phyloP scores from a whole-genome alignment of 2,888 invertebrate species.

The Cosmia trapezina region DNA sequence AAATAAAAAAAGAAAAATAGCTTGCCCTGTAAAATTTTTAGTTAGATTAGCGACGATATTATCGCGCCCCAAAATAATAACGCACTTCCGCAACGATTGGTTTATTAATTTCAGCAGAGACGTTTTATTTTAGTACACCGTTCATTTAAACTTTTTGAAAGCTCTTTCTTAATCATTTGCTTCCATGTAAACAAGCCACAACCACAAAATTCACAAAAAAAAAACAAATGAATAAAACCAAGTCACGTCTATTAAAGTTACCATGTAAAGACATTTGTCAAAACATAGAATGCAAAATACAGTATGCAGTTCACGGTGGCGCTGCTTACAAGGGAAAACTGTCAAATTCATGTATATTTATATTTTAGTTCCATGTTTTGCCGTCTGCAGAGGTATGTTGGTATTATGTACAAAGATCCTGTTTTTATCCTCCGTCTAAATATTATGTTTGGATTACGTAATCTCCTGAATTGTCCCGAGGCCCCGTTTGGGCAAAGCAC shows the following conservation, averaged over 20 bases:
- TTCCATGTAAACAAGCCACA: slow-evolving; percentile 2
- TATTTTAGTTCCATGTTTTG: slow-evolving; percentile 7
- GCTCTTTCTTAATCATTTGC: not conserved
- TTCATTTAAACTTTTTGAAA: not conserved
- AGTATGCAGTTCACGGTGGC: slow-evolving; percentile 8
- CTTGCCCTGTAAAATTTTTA: no score
- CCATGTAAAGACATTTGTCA: slow-evolving; percentile 35
- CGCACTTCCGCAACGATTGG: not conserved
- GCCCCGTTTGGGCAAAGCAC: slow-evolving; percentile 55
- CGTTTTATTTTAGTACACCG: not conserved
- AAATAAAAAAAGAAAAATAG: no score
- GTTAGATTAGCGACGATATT: no score
- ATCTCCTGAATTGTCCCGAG: slow-evolving; percentile 56
- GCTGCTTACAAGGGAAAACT: slow-evolving; percentile 21
- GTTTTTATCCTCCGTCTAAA: slow-evolving; percentile 42
- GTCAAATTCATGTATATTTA: slow-evolving; percentile 7
- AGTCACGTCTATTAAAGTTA: slow-evolving; percentile 45
- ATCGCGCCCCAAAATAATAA: not conserved
- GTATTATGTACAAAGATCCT: slow-evolving; percentile 45
- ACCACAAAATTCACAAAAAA: not conserved
- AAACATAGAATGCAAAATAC: slow-evolving; percentile 12
- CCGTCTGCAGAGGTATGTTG: not conserved
- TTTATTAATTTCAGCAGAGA: not conserved
- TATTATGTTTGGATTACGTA: slow-evolving; percentile 61
- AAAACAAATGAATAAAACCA: not conserved